A percentile compares a stretch with the other conserved stretches of the same genome.
Conservation (phyloP, 2,113 vertebrate species). For the Podarcis raffonei region DNA sequence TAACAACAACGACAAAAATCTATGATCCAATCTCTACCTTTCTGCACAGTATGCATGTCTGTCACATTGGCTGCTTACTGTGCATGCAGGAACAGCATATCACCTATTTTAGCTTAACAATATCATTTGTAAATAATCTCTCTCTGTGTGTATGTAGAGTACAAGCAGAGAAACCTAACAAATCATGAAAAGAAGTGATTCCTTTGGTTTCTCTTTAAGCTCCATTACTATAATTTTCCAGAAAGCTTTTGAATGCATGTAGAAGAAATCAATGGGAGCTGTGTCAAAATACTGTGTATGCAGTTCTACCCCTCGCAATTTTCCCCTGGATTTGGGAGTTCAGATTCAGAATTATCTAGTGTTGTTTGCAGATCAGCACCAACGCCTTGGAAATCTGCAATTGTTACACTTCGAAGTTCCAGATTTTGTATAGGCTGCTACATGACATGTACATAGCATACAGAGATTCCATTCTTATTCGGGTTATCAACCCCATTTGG, state of each 20-base stretch:
- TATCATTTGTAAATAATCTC: background rate
- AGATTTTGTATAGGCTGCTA: no score
- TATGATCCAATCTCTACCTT: background rate
- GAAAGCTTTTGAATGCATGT: background rate
- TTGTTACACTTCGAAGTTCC: no score
- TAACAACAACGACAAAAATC: background rate
- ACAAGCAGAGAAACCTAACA: background rate
- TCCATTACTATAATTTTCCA: conserved; percentile 1
- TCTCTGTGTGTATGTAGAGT: background rate
- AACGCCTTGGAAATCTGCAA: background rate
- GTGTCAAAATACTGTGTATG: background rate
- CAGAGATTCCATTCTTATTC: no score
- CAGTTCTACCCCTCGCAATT: background rate
- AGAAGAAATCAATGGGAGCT: background rate
- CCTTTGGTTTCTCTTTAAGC: conserved; percentile 12
- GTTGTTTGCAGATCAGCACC: background rate
- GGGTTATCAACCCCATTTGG: no score
- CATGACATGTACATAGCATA: no score
- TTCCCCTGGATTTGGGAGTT: background rate
- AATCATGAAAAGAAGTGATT: conserved; percentile 5
- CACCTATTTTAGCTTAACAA: background rate
- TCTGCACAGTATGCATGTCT: background rate
- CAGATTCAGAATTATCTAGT: background rate
- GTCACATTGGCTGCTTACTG: background rate
- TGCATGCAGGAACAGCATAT: background rate